A percentile compares a stretch with the other conserved stretches of the same genome.
Conservation (phyloP, 2,113 vertebrate genomes). For the Charina bottae region DNA sequence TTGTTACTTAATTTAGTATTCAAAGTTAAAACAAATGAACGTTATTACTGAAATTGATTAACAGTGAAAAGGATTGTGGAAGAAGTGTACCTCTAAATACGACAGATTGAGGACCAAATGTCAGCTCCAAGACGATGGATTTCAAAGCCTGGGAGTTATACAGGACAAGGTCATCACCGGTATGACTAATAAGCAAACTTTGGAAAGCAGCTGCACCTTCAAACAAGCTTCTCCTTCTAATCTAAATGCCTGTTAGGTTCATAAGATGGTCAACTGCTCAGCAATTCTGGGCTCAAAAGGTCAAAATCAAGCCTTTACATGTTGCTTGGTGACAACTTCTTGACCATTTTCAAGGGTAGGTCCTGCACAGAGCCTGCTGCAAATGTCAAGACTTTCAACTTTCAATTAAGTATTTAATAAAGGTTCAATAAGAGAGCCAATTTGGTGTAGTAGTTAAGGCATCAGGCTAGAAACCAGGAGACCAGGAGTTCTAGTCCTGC, state of each 20-base stretch:
- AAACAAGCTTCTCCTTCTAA: background rate
- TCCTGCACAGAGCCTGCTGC: background rate
- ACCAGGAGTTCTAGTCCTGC: too few relatives aligned
- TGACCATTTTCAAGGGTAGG: background rate
- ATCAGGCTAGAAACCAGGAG: too few relatives aligned
- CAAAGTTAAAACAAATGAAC: background rate
- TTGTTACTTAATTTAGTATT: background rate
- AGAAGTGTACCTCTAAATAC: background rate
- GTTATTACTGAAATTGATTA: background rate
- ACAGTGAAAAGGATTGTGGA: background rate
- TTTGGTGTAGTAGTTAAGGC: too few relatives aligned
- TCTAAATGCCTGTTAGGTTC: background rate
- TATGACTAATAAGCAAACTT: background rate
- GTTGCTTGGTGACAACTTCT: background rate
- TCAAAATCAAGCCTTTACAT: background rate
- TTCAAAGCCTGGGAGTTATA: background rate
- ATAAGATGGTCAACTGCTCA: background rate
- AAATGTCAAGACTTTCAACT: background rate
- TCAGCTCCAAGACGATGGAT: background rate
- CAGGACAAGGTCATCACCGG: background rate
- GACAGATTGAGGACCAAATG: background rate
- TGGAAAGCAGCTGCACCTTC: background rate
- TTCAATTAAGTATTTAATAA: background rate
- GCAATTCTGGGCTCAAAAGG: background rate
- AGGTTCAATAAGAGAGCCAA: background rate